Evolutionary conservation across 2,888 invertebrate species (phyloP), one percentile per base, ranked within the genome.

Genomic region (Eilema caniola): DNA sequence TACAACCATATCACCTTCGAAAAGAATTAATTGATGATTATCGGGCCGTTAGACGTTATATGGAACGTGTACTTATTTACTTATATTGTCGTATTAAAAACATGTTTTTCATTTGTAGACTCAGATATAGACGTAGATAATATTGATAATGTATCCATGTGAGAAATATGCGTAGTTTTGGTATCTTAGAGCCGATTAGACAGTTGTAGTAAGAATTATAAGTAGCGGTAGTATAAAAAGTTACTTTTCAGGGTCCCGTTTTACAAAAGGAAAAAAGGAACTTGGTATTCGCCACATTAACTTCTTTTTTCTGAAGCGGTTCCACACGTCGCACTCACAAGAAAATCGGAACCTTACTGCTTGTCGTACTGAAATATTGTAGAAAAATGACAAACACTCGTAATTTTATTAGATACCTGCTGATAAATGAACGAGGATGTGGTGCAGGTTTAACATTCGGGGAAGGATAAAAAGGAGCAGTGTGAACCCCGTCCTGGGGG

Each of bases 1-100:
- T 33, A 24, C 37, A 31, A 24, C 37, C 1, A 53, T 33, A 53
- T 25, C 47, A 80, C 83, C 83, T 79, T 85, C 81, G 79, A 79
- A 77, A 73, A 78, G 72, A 71, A 83, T 81, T 84, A 83, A 62
- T 73, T 53, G n/a, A 23, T 28, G 41, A 62, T 73, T 80, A 72
- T 77, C 75, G 68, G 69, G 31, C 62, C 66, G 66, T 68, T 62
- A 67, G 64, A 73, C 73, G 62, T 70, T 76, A 78, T 74, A 47
- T 81, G 75, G 73, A 70, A 66, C 72, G 25, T 61, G 4, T 66
- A 25, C 31, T 66, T 23, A 61, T 67, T 31, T 61, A n/a, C 61
- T 61, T 67, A 69, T 60, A 61, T 53, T 23, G 31, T 33, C 24
- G 8, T 25, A 57, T 47, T 62, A 28, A 67, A 61, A 67, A 67